Evolutionary conservation across 2,888 invertebrate species (phyloP), one percentile per base, ranked within the genome.

Genomic region (Callyntrura guangdongensis): DNA sequence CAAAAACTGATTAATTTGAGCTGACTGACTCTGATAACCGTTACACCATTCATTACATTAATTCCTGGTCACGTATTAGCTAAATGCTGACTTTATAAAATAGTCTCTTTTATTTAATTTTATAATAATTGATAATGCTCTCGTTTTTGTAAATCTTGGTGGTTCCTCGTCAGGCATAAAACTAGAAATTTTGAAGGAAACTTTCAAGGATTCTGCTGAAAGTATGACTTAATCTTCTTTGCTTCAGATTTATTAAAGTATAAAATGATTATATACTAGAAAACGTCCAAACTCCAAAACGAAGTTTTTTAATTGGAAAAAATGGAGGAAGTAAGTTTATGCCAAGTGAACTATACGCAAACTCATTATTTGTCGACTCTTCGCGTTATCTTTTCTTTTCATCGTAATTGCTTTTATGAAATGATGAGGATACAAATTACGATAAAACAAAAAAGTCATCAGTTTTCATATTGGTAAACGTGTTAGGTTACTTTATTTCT

Each of bases 1-100:
- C 56, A 81, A 81, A 81, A 81, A 81, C 11, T 81, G 59, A 81
- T 20, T 36, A 81, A 27, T 59, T 81, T 56, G 56, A 79, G n/a
- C 56, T 27, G 56, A 25, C 27, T 81, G 59, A 59, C 36, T 67
- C 27, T 67, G 67, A 67, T 67, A 67, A 67, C 25, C 3, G 22
- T 12, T 8, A 22, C 11, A 14, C 27, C 67, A 67, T 67, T 27
- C 67, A 64, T 64, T 64, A 25, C 1, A 36, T 64, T 17, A 67
- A 67, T 67, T 67, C 67, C 67, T 67, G 67, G 67, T 67, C 67
- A 27, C 67, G 27, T 20, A 22, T 61, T 67, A 27, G 27, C 67
- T 14, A 36, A 36, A 67, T 67, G 14, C 4, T 59, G n/a, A 0
- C 14, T 59, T 59, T 59, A 14, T 17, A 17, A 17, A 17, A 3